Conservation (phyloP, 2,888 invertebrate genomes). For the Subacronicta megacephala region DNA sequence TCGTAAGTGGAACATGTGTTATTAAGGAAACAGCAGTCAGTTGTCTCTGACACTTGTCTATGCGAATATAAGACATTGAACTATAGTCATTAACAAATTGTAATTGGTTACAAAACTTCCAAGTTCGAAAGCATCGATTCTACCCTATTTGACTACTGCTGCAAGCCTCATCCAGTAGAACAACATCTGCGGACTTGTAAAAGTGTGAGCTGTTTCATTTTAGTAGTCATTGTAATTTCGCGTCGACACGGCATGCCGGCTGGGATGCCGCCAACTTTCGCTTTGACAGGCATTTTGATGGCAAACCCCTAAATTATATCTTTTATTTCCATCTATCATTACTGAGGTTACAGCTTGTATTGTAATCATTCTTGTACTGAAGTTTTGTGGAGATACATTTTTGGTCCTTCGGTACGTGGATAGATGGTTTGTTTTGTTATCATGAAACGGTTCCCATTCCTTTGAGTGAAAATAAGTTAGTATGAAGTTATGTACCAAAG, state of each 20-base stretch:
- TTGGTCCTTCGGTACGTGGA: background rate
- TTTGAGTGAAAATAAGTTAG: no score
- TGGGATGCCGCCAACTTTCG: slow-evolving; percentile 61
- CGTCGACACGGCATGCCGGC: slow-evolving; percentile 53
- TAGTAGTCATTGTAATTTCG: slow-evolving; percentile 64
- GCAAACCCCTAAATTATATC: slow-evolving; percentile 52
- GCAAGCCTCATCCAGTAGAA: slow-evolving; percentile 37
- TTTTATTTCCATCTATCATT: slow-evolving; percentile 42
- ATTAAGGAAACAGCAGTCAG: no score
- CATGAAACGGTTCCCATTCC: background rate
- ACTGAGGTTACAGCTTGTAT: slow-evolving; percentile 22
- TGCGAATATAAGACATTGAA: no score
- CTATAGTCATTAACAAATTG: no score
- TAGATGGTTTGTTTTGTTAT: slow-evolving; percentile 13
- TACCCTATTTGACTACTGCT: background rate
- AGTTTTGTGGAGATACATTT: slow-evolving; percentile 18
- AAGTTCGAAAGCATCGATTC: no score
- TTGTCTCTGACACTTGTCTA: no score
- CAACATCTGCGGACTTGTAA: slow-evolving; percentile 27
- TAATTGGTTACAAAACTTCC: no score
- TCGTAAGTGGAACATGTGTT: no score
- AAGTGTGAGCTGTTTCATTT: slow-evolving; percentile 59
- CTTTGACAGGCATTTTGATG: slow-evolving; percentile 66
- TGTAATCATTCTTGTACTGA: slow-evolving; percentile 3
- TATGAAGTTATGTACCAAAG: no score